Conservation (phyloP, 2,888 invertebrate species). For the Spodoptera picta region DNA sequence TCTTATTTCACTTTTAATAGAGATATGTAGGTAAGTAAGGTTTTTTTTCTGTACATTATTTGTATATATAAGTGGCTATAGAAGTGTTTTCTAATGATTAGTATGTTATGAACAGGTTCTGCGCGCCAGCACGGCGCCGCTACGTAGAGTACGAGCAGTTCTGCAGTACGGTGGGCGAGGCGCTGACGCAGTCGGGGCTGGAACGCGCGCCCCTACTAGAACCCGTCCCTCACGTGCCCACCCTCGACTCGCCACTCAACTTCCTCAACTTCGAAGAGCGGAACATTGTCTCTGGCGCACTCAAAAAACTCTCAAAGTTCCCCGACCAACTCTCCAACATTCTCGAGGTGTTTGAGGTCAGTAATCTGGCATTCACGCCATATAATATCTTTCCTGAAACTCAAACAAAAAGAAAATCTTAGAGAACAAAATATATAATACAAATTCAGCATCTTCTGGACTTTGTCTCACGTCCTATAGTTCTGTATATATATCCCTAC, state of each 20-base stretch:
- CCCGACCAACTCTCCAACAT: constrained; percentile 92
- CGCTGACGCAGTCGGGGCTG: constrained; percentile 90
- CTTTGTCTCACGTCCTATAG: no score
- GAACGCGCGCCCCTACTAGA: constrained; percentile 91
- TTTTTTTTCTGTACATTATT: no score
- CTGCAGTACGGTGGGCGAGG: constrained; percentile 91
- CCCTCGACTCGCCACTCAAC: constrained; percentile 88
- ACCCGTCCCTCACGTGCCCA: constrained; percentile 92
- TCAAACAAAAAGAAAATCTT: no score
- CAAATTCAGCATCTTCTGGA: no score
- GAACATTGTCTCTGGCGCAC: constrained; percentile 89
- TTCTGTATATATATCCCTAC: no score
- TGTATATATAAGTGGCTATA: no score
- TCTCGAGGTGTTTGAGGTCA: constrained; percentile 90
- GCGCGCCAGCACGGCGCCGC: constrained; percentile 89
- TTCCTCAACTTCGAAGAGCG: constrained; percentile 94
- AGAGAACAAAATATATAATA: no score
- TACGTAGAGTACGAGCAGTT: constrained; percentile 91
- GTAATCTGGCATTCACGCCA: neutral
- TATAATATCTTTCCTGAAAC: no score
- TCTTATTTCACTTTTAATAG: no score
- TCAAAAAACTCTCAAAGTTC: constrained; percentile 91
- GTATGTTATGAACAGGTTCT: constrained; percentile 86
- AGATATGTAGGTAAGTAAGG: no score
- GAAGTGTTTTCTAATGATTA: no score